These are phyloP conservation scores for Stercorarius parasiticus DNA, from an alignment of 2,113 vertebrate genomes.

Conservation along the genomic window DNA sequence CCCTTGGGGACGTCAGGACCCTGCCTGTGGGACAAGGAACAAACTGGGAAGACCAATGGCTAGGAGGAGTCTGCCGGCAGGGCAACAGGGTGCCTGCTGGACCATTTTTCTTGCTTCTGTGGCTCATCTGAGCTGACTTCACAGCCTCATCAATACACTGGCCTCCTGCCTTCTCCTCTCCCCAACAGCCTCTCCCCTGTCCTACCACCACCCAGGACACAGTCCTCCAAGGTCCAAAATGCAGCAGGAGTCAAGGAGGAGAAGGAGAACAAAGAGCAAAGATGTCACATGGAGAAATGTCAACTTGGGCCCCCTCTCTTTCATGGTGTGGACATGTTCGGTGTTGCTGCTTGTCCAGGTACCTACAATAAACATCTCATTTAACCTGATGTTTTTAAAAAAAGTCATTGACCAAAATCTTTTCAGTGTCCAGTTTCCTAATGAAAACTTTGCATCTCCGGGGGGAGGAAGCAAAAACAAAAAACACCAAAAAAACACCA, in stretches of 20 bases:
- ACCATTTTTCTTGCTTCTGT: not conserved
- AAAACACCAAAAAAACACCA: not conserved
- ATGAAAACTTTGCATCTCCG: not conserved
- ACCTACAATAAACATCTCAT: not conserved
- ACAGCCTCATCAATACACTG: not conserved
- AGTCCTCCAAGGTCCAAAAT: not conserved
- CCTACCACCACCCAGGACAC: not conserved
- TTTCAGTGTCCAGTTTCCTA: not conserved
- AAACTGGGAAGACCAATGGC: not conserved
- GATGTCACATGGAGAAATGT: rapidly evolving
- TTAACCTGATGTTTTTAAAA: not conserved
- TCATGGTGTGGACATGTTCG: not conserved
- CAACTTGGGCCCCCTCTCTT: not conserved
- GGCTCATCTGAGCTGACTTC: not conserved
- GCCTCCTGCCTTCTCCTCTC: not conserved
- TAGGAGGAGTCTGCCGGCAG: not conserved
- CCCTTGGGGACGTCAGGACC: not conserved
- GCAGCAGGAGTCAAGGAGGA: not conserved
- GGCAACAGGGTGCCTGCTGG: not conserved
- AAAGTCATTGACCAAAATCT: not conserved
- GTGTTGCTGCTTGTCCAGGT: not conserved
- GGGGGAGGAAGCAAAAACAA: not conserved
- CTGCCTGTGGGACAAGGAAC: not conserved
- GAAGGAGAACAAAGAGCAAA: not conserved
- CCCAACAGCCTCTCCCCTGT: not conserved